Percentiles rank a stretch among this genome's conserved stretches.
phyloP scores from a whole-genome alignment of 2,888 invertebrate species.

The Xiphydria camelus region DNA sequence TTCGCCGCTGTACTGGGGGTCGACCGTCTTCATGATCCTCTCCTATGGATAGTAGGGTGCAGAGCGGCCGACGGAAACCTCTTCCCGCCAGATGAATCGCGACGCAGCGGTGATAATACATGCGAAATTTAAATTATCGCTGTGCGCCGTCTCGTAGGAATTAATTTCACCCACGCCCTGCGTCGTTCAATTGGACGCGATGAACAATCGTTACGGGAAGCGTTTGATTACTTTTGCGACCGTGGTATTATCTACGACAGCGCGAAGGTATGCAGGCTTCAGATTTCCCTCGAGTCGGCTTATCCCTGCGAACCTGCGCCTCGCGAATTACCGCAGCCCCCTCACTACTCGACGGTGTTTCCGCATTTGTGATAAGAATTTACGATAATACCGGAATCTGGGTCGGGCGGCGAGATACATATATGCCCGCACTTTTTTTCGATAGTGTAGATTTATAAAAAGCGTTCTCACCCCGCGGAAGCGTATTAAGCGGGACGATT shows the following conservation, averaged over 20 bases:
- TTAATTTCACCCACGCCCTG: no score
- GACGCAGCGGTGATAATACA: conserved; percentile 4
- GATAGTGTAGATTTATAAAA: conserved; percentile 40
- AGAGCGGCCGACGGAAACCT: no score
- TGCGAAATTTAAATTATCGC: neutral
- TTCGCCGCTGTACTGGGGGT: conserved; percentile 23
- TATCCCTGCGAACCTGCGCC: neutral
- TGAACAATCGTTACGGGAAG: no score
- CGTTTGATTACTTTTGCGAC: no score
- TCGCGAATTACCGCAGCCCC: neutral
- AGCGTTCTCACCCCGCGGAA: no score
- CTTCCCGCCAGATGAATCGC: no score
- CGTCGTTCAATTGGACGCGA: no score
- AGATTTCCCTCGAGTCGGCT: no score
- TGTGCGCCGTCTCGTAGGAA: no score
- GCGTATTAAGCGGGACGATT: no score
- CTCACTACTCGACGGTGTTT: conserved; percentile 40
- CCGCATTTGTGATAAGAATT: conserved; percentile 39
- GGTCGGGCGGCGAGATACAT: conserved; percentile 30
- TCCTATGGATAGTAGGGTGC: conserved; percentile 44
- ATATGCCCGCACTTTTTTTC: conserved; percentile 15
- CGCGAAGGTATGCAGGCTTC: conserved; percentile 28
- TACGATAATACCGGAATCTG: conserved; percentile 37
- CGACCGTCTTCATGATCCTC: conserved; percentile 46
- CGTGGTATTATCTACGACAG: no score